These are phyloP conservation scores for Eulemur rubriventer DNA, from an alignment of 2,797 vertebrate species.

Conservation along the genomic window DNA sequence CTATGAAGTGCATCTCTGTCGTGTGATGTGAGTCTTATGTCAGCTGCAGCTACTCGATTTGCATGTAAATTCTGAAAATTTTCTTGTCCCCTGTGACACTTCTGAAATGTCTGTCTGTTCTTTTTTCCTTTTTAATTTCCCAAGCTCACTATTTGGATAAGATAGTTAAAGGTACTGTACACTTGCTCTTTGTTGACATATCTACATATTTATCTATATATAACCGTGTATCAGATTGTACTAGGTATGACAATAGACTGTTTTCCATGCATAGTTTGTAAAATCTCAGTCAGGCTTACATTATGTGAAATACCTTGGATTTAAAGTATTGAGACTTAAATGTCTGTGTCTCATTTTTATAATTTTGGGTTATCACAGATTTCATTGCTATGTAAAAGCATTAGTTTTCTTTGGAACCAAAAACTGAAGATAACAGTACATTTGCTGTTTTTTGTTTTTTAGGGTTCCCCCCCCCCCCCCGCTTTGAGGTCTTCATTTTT, in stretches of 20 bases:
- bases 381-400: conserved; percentile 72
- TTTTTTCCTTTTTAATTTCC: conserved; percentile 86
- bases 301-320: conserved; percentile 75
- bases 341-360: conserved; percentile 77
- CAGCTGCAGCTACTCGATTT: conserved; percentile 84
- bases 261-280: conserved; percentile 81
- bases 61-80: conserved; percentile 88
- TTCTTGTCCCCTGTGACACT: conserved; percentile 85
- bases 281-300: conserved; percentile 77
- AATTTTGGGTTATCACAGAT: conserved; percentile 76
- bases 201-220: conserved; percentile 76
- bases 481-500: conserved; percentile 69
- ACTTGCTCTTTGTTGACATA: conserved; percentile 86
- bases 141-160: conserved; percentile 98
- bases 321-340: conserved; percentile 75
- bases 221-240: conserved; percentile 68
- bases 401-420: conserved; percentile 78
- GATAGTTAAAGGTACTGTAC: conserved; percentile 98
- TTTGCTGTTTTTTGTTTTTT: conserved; percentile 85
- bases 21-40: conserved; percentile 78
- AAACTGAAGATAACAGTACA: conserved; percentile 86
- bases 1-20: conserved; percentile 79
- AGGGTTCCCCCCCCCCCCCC: no score
- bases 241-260: conserved; percentile 77
- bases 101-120: conserved; percentile 94